Conservation (phyloP, 2,888 invertebrate genomes). For the Chalcis sispes region DNA sequence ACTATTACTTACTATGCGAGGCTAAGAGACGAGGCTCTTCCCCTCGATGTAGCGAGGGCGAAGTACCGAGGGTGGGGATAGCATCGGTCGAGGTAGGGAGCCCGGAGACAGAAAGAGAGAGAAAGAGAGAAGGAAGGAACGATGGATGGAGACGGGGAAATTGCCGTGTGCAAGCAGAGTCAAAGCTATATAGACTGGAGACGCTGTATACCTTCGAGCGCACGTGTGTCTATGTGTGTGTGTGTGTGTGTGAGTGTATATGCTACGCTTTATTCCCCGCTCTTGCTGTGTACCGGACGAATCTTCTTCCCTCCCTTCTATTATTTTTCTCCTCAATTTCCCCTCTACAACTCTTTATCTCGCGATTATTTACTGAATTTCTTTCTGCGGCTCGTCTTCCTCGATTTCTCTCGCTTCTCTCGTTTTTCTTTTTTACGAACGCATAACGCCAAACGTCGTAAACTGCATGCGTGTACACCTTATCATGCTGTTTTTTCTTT, state of each 20-base stretch:
- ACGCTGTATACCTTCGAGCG: background rate
- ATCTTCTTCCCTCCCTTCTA: background rate
- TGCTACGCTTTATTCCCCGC: no score
- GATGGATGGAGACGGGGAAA: background rate
- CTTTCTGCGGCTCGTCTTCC: slow-evolving; percentile 18
- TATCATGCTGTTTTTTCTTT: no score
- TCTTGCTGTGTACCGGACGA: no score
- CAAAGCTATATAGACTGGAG: no score
- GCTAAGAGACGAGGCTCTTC: slow-evolving; percentile 22
- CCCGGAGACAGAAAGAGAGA: no score
- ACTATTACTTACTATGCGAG: slow-evolving; percentile 72
- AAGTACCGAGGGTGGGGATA: no score
- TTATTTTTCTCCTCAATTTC: slow-evolving; percentile 13
- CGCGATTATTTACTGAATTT: slow-evolving; percentile 37
- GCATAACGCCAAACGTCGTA: background rate
- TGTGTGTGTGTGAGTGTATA: background rate
- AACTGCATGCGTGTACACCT: no score
- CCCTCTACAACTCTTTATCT: slow-evolving; percentile 43
- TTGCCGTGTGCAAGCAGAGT: no score
- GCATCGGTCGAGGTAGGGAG: no score
- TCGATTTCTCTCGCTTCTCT: background rate
- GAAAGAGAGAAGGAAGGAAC: no score
- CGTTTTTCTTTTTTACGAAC: background rate
- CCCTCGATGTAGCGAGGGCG: slow-evolving; percentile 18
- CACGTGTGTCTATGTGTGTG: background rate